Base-by-base conservation (phyloP, 1,140 invertebrate genomes). In the Eciton burchellii region DNA sequence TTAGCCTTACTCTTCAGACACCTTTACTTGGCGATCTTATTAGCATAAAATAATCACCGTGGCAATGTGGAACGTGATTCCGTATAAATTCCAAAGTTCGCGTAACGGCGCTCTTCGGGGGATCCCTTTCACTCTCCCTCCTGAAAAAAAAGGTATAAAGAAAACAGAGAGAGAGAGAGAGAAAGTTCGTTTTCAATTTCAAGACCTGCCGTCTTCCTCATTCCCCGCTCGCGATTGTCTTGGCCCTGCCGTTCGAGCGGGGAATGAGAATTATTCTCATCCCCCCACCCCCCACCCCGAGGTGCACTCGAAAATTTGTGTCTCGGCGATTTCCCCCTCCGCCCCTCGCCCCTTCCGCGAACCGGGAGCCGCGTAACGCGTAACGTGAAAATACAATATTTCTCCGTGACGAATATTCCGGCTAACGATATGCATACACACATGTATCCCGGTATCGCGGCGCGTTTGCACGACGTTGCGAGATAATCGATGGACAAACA, bases 261-360 rank as follows among this genome's bases (percentile, higher is more conserved):
- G 21, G 60, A 65, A 57, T 52, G 65, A 84, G 76, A 76, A 84
- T 86, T 74, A 86, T 76, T 84, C 62, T 14, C 24, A 41, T 49
- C 43, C 45, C 71, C n/a, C n/a, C n/a, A n/a, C n/a, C n/a, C n/a
- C n/a, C n/a, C n/a, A n/a, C n/a, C n/a, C 26, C 60, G 41, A 79
- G 16, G 49, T 68, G 35, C 43, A 56, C 8, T 70, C 45, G 16
- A 0, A 70, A 79, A 63, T 79, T 79, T 77, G 49, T 29, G 16
- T 6, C 2, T 35, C 16, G n/a, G n/a, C n/a, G n/a, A n/a, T n/a
- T n/a, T n/a, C n/a, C n/a, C 43, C 45, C 71, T n/a, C n/a, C n/a
- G n/a, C n/a, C n/a, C n/a, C n/a, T n/a, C n/a, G n/a, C n/a, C n/a
- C 26, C 60, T 43, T 19, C 54, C 16, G 49, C 6, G 47, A 77